A percentile compares a stretch with the other conserved stretches of the same genome.
Evolutionary conservation across 2,113 vertebrate species (phyloP).

Genomic region (Cyprinodon brontotheroides): DNA sequence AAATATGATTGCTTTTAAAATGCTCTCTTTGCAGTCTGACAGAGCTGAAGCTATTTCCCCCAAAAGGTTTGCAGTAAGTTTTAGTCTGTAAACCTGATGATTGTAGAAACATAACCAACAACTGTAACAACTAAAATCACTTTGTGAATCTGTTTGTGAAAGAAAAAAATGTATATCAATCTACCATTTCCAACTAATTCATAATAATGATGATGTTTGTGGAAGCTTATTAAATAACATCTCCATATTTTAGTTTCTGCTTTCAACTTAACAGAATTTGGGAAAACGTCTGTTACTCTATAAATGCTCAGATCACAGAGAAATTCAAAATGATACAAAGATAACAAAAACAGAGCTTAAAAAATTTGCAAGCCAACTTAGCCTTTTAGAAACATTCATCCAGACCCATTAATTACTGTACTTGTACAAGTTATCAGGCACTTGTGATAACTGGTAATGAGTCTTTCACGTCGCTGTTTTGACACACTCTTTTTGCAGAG

Average conservation of each 20-base stretch:
- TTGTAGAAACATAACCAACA: not conserved
- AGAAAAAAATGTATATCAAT: not conserved
- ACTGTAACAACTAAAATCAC: not conserved
- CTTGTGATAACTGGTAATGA: not conserved
- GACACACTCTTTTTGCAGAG: not conserved
- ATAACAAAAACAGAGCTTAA: not conserved
- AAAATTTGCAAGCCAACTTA: not conserved
- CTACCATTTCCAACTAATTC: not conserved
- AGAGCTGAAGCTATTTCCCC: too few species aligned
- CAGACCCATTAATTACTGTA: too few species aligned
- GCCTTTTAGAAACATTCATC: not conserved
- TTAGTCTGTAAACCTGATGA: not conserved
- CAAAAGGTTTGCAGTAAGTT: not conserved
- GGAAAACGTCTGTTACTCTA: not conserved
- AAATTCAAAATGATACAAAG: not conserved
- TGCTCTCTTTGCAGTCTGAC: too few species aligned
- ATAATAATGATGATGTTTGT: not conserved
- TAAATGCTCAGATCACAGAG: not conserved
- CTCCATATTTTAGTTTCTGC: not conserved
- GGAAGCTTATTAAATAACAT: not conserved
- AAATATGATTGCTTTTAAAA: too few species aligned
- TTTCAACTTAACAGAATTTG: not conserved
- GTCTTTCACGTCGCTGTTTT: not conserved
- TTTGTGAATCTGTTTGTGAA: not conserved
- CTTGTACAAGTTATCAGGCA: not conserved